phyloP scores from a whole-genome alignment of 1,140 invertebrate genomes.

The Dysdera silvatica region DNA sequence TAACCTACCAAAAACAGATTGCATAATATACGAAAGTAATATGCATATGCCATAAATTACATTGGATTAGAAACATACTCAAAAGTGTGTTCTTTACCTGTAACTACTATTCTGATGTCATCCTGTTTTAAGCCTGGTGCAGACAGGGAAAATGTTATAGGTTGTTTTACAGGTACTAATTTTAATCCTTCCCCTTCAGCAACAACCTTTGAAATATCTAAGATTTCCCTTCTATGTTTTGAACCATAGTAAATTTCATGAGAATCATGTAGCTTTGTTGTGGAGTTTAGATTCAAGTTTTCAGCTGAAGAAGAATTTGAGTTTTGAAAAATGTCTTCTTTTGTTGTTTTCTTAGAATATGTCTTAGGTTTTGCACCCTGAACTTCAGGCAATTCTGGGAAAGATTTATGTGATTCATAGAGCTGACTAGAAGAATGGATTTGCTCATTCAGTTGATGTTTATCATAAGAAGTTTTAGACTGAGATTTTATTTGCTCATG shows the following conservation, averaged over 20 bases:
- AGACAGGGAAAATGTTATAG: conserved; percentile 54
- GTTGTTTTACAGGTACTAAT: conserved; percentile 54
- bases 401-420: neutral
- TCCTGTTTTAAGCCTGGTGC: conserved; percentile 47
- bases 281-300: neutral
- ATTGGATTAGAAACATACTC: neutral
- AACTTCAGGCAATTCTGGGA: conserved; percentile 2
- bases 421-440: neutral
- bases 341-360: neutral
- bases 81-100: conserved; percentile 40
- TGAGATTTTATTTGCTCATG: neutral
- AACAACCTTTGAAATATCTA: conserved; percentile 38
- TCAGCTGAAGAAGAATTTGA: too few species aligned
- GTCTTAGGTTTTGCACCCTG: conserved; percentile 19
- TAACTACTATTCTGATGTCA: conserved; percentile 51
- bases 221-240: conserved; percentile 19
- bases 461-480: neutral
- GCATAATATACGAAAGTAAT: too few species aligned
- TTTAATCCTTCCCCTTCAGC: conserved; percentile 59
- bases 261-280: conserved; percentile 1
- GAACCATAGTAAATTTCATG: conserved; percentile 8
- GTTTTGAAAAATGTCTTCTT: too few species aligned
- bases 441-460: neutral
- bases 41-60: too few species aligned
- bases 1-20: too few species aligned